Evolutionary conservation across 2,113 vertebrate species (phyloP), one percentile per base, ranked within the genome.

Genomic region (Gopherus evgoodei): DNA sequence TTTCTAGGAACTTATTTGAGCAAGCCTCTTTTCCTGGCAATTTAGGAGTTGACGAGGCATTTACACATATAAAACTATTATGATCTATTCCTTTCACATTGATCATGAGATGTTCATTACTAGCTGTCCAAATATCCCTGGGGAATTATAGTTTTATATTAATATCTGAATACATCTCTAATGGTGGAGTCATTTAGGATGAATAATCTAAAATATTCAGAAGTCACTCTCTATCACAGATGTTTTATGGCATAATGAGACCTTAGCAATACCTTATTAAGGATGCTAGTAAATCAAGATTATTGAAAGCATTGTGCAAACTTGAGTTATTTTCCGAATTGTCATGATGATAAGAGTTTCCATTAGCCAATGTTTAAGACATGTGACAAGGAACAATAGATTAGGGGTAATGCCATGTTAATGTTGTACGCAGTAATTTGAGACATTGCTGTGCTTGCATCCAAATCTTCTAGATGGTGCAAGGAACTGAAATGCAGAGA

Each of bases 261-360:
- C 9, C 65, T 88, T 69, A 89, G 76, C 27, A 59, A 72, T 87
- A 75, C 83, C 22, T 79, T 79, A 88, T 85, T 96, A 95, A 96
- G 96, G 27, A 52, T 3, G 35, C 44, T 24, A 57, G 83, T 91
- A 93, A 96, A 95, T 95, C 93, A 95, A 69, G 5, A 54, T 81
- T 89, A 91, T 53, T 88, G 94, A 95, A 93, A 94, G 38, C 49
- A 93, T 42, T 16, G 29, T 22, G 38, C 8, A 90, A 76, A 87
- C 57, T 65, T 86, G 65, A 93, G 81, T 97, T 92, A 88, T 90
- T 95, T 96, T 95, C 54, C 44, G 84, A 93, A 94, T 86, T 93
- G 27, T 59, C 83, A 59, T 9, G 72, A 57, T 21, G 38, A 84
- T 9, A 49, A 88, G 56, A 90, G 85, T 72, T 6, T 84, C 17